These are phyloP conservation scores for Nannospalax galili DNA, from an alignment of 2,113 vertebrate species.

Conservation along the genomic window DNA sequence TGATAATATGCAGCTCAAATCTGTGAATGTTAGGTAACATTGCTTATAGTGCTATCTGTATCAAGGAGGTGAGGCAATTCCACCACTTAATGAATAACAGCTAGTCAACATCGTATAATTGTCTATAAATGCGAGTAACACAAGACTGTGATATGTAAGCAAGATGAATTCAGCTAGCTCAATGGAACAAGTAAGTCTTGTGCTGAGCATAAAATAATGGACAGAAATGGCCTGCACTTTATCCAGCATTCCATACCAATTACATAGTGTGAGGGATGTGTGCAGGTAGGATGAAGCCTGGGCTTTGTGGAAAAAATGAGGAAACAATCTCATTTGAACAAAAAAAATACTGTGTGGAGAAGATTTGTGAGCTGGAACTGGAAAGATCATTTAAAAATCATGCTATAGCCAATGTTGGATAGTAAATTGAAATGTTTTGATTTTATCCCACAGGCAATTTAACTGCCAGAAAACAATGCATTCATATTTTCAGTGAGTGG, in stretches of 20 bases:
- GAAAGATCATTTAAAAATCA: background rate
- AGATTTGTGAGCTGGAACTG: background rate
- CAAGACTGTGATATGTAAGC: background rate
- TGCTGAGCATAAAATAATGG: conserved; percentile 1
- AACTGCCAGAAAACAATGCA: background rate
- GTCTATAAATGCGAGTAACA: background rate
- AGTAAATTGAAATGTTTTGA: conserved; percentile 32
- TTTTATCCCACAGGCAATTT: background rate
- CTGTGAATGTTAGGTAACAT: background rate
- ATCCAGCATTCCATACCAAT: background rate
- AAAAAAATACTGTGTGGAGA: background rate
- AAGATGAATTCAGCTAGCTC: background rate
- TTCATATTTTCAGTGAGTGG: background rate
- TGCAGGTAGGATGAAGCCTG: background rate
- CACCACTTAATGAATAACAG: background rate
- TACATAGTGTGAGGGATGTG: background rate
- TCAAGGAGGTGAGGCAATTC: background rate
- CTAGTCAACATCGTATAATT: background rate
- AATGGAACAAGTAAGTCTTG: background rate
- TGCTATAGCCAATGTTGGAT: background rate
- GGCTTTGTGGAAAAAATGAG: background rate
- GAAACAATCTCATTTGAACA: background rate
- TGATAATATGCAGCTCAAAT: background rate
- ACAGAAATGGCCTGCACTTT: background rate
- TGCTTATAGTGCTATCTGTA: background rate